phyloP scores from a whole-genome alignment of 2,888 invertebrate genomes.

The Papilio elwesi region DNA sequence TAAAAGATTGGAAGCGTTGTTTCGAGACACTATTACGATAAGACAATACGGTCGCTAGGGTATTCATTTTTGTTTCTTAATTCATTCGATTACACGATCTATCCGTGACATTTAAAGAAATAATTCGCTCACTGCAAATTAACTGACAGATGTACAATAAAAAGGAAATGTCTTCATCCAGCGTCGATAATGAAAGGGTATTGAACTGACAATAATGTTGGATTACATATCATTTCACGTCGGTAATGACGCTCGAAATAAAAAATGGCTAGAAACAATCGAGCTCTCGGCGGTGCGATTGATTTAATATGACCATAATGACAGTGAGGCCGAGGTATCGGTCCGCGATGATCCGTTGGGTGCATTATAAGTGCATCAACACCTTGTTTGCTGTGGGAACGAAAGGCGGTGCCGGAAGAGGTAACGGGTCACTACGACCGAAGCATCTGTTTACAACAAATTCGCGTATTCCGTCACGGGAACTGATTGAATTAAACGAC shows the following conservation, averaged over 20 bases:
- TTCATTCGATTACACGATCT: background rate
- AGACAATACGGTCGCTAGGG: background rate
- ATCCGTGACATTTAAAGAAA: background rate
- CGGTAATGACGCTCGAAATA: conserved; percentile 33
- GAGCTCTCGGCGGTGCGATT: conserved; percentile 50
- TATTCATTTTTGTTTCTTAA: conserved; percentile 10
- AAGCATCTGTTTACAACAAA: conserved; percentile 49
- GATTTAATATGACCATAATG: conserved; percentile 49
- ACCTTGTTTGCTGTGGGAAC: conserved; percentile 51
- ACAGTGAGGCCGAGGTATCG: conserved; percentile 41
- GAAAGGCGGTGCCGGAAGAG: conserved; percentile 47
- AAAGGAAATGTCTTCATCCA: conserved; percentile 37
- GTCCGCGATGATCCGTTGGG: conserved; percentile 45
- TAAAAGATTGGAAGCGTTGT: background rate
- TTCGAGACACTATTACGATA: background rate
- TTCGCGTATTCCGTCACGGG: conserved; percentile 43
- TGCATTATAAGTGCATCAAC: conserved; percentile 58
- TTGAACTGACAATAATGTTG: conserved; percentile 29
- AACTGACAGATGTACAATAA: background rate
- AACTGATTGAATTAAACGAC: conserved; percentile 31
- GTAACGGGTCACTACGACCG: conserved; percentile 51
- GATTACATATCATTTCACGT: conserved; percentile 34
- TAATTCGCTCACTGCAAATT: conserved; percentile 17
- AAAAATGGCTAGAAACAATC: conserved; percentile 40
- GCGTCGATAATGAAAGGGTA: conserved; percentile 28